Base-by-base conservation (phyloP, 2,113 vertebrate genomes). In the Anas platyrhynchos region DNA sequence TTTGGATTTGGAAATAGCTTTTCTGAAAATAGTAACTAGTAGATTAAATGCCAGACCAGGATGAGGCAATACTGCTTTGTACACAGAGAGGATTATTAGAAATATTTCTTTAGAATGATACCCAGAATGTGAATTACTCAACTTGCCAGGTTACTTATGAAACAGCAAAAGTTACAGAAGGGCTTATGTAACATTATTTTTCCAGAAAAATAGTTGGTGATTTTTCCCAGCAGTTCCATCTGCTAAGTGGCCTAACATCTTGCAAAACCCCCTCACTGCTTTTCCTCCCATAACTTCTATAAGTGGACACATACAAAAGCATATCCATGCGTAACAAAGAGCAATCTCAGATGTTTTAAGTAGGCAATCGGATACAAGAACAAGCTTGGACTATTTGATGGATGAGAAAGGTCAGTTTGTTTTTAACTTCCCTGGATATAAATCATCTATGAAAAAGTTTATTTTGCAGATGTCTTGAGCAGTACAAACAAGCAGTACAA, bases 131-230 rank as follows among this genome's bases (percentile, higher is more conserved):
- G 95, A 96, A 93, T 95, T 97, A 88, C 79, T 95, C 82, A 75
- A 94, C 92, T 94, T 97, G 94, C 94, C 96, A 97, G 95, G 96
- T 94, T 97, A 91, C 96, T 97, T 97, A 97, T 78, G 97, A 97
- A 96, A 97, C 95, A 93, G 71, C 69, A 86, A 81, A 94, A 95
- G 91, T 96, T 96, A 96, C 93, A 96, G 96, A 92, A 93, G 76
- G 50, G 0, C 52, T 97, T 97, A 94, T 92, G 92, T 96, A 97
- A 97, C 96, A 68, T 50, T 84, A 41, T 82, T 96, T 97, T 95
- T 94, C 89, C 65, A 93, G 86, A 84, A 96, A 96, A 96, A 92
- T 82, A 88, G 72, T 83, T 56, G 81, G 58, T 82, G 79, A 73
- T 94, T 95, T 96, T 93, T 91, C 86, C 90, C 52, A 89, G 72